phyloP scores from a whole-genome alignment of 1,140 invertebrate genomes.

The Eueides isabella region DNA sequence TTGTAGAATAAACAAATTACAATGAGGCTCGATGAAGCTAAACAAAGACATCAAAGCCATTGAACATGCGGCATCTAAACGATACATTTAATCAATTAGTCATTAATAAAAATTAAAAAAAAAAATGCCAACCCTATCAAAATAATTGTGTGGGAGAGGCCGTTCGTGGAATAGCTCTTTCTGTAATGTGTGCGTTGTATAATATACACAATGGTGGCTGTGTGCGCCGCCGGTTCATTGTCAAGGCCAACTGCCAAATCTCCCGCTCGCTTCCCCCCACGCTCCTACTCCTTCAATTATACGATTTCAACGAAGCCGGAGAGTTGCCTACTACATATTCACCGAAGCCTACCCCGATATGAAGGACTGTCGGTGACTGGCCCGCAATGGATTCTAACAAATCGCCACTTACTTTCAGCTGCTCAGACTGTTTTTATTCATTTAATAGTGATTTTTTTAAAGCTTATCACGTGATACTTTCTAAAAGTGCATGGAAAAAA shows the following conservation, averaged over 20 bases:
- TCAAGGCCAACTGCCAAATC: slow-evolving; percentile 81
- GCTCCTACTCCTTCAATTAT: slow-evolving; percentile 63
- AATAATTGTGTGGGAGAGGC: slow-evolving; percentile 74
- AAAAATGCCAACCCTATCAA: slow-evolving; percentile 52
- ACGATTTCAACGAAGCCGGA: slow-evolving; percentile 62
- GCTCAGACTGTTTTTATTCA: background rate
- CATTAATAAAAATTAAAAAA: slow-evolving; percentile 17
- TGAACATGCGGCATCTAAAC: background rate
- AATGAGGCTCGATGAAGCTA: background rate
- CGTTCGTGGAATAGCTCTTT: slow-evolving; percentile 69
- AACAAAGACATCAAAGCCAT: background rate
- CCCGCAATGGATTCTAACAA: slow-evolving; percentile 19
- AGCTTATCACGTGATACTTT: no score
- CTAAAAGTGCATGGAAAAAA: no score
- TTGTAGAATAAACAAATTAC: background rate
- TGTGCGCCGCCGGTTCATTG: slow-evolving; percentile 78
- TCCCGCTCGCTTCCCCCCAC: slow-evolving; percentile 65
- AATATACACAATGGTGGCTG: slow-evolving; percentile 27
- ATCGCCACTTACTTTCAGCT: slow-evolving; percentile 19
- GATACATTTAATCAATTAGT: background rate
- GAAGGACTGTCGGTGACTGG: slow-evolving; percentile 3
- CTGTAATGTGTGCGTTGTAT: slow-evolving; percentile 54
- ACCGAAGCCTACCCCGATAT: slow-evolving; percentile 37
- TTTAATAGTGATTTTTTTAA: background rate
- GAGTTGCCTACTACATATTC: slow-evolving; percentile 50